phyloP scores from a whole-genome alignment of 1,140 invertebrate genomes.

The Danaus melanippus region DNA sequence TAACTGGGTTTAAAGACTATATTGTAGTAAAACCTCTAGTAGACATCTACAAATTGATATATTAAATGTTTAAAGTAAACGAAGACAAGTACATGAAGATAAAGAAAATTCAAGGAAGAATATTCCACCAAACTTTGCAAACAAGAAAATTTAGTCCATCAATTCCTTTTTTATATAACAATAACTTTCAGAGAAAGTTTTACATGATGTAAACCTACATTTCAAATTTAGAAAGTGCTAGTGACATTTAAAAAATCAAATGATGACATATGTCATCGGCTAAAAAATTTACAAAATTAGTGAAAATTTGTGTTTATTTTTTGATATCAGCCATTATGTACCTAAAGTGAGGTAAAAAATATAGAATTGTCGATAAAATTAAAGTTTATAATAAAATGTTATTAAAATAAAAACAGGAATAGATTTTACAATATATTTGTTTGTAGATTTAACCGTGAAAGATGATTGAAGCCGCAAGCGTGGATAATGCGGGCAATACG shows the following conservation, averaged over 20 bases:
- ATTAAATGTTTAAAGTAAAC: too few relatives aligned
- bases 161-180: too few relatives aligned
- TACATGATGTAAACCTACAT: background rate
- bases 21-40: too few relatives aligned
- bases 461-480: slow-evolving; percentile 49
- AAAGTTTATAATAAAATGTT: slow-evolving; percentile 1
- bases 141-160: too few relatives aligned
- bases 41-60: too few relatives aligned
- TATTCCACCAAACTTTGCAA: too few relatives aligned
- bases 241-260: slow-evolving; percentile 10
- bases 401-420: slow-evolving; percentile 3
- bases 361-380: slow-evolving; percentile 7
- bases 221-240: slow-evolving; percentile 6
- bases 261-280: slow-evolving; percentile 48
- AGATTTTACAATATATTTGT: slow-evolving; percentile 21
- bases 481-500: slow-evolving; percentile 35
- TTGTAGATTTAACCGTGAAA: slow-evolving; percentile 34
- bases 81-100: too few relatives aligned
- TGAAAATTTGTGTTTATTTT: slow-evolving; percentile 56
- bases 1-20: background rate
- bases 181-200: too few relatives aligned
- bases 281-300: slow-evolving; percentile 52
- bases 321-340: slow-evolving; percentile 58
- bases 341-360: slow-evolving; percentile 47
- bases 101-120: too few relatives aligned